Evolutionary conservation across 2,888 invertebrate genomes (phyloP).

Genomic region (Flexamia atlantica): DNA sequence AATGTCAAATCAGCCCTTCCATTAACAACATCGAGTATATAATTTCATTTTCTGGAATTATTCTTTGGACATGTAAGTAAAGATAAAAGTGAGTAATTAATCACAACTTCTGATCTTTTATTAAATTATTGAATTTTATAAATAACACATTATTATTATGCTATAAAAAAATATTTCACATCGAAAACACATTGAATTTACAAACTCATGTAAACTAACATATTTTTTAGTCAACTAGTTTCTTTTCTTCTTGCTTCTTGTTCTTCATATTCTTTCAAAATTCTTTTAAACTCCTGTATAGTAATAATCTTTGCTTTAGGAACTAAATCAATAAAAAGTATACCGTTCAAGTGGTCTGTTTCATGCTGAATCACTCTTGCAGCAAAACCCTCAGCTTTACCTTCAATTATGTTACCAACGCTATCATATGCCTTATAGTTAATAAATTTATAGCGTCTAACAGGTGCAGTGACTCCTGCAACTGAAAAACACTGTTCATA

Average conservation of each 20-base stretch:
- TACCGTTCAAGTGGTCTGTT: conserved; percentile 40
- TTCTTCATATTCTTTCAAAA: conserved; percentile 32
- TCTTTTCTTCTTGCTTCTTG: conserved; percentile 2
- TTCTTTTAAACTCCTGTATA: conserved; percentile 17
- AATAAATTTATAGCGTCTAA: conserved; percentile 25
- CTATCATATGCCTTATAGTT: not conserved
- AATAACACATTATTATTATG: too few species aligned
- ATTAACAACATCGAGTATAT: too few species aligned
- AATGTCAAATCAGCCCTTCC: too few species aligned
- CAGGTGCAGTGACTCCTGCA: conserved; percentile 21
- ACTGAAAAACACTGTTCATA: conserved; percentile 52
- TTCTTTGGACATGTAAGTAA: too few species aligned
- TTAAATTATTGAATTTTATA: too few species aligned
- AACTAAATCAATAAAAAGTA: conserved; percentile 40
- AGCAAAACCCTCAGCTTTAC: conserved; percentile 17
- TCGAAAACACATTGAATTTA: too few species aligned
- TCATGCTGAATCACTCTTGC: conserved; percentile 51
- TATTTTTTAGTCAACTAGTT: not conserved
- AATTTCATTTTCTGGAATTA: too few species aligned
- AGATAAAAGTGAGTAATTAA: too few species aligned
- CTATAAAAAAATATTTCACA: too few species aligned
- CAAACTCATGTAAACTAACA: too few species aligned
- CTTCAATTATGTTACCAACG: not conserved
- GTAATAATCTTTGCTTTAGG: conserved; percentile 36
- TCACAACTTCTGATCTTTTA: too few species aligned